Evolutionary conservation across 2,113 vertebrate species (phyloP).

Genomic region (Coptodon rendalli): DNA sequence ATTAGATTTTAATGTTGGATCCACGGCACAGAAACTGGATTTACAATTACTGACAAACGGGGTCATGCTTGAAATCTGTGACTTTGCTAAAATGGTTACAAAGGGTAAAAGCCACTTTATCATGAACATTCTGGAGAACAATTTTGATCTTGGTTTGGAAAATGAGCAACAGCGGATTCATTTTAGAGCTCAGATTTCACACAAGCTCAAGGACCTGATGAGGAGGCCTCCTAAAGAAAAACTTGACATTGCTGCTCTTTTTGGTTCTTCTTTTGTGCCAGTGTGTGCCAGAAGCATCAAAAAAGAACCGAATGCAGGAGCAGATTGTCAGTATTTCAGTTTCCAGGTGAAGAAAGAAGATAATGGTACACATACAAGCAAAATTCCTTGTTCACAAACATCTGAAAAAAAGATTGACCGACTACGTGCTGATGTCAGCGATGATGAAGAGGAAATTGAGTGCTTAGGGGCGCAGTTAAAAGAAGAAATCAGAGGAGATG

Average conservation of each 20-base stretch:
- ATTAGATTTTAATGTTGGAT: neutral
- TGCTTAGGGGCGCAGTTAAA: neutral
- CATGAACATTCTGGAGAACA: constrained; percentile 5
- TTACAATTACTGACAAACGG: neutral
- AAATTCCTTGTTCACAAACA: neutral
- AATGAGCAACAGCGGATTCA: neutral
- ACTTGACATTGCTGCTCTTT: neutral
- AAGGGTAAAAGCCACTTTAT: neutral
- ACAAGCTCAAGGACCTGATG: neutral
- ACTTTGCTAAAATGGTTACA: constrained; percentile 5
- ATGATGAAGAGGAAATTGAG: neutral
- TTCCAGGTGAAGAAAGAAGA: neutral
- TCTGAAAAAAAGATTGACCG: neutral
- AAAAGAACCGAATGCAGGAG: neutral
- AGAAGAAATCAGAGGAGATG: neutral
- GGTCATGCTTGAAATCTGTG: constrained; percentile 6
- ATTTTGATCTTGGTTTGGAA: constrained; percentile 12
- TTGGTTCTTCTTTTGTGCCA: neutral
- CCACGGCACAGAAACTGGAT: neutral
- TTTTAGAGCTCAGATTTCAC: neutral
- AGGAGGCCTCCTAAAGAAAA: neutral
- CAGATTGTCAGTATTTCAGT: neutral
- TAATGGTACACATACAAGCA: neutral
- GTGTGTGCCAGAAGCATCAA: neutral
- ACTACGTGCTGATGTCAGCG: neutral